phyloP scores from a whole-genome alignment of 2,113 vertebrate genomes.

The Grallaria varia region DNA sequence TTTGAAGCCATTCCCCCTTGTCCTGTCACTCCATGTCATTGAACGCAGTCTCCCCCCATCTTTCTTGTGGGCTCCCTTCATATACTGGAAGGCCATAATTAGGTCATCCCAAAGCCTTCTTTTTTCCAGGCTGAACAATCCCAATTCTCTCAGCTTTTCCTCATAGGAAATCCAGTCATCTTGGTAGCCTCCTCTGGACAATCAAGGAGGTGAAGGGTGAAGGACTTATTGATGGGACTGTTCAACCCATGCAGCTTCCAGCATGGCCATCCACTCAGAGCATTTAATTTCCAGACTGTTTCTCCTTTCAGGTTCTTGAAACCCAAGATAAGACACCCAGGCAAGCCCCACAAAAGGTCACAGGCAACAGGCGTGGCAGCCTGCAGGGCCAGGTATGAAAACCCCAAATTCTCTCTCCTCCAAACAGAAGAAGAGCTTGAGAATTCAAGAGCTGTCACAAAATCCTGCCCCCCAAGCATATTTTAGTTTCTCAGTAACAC shows the following conservation, averaged over 20 bases:
- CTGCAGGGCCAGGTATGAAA: neutral
- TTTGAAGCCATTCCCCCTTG: neutral
- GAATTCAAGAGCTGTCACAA: neutral
- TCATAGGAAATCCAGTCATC: neutral
- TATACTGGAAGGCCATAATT: neutral
- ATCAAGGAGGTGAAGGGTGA: neutral
- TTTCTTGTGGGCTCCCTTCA: neutral
- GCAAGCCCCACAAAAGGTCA: fast-evolving
- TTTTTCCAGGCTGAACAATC: neutral
- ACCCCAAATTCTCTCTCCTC: neutral
- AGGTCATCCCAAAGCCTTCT: neutral
- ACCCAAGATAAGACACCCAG: neutral
- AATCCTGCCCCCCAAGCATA: neutral
- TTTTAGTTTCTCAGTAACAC: neutral
- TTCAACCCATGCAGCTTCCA: neutral
- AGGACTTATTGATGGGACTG: neutral
- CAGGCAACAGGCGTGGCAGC: neutral
- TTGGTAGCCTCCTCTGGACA: neutral
- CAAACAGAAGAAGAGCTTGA: neutral
- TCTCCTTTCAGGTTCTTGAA: neutral
- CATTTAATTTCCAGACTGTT: neutral
- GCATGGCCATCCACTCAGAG: neutral
- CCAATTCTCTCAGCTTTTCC: neutral
- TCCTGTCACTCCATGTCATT: neutral
- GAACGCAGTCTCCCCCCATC: neutral